Base-by-base conservation (phyloP, 1,140 invertebrate genomes). In the Drosophila burlai region DNA sequence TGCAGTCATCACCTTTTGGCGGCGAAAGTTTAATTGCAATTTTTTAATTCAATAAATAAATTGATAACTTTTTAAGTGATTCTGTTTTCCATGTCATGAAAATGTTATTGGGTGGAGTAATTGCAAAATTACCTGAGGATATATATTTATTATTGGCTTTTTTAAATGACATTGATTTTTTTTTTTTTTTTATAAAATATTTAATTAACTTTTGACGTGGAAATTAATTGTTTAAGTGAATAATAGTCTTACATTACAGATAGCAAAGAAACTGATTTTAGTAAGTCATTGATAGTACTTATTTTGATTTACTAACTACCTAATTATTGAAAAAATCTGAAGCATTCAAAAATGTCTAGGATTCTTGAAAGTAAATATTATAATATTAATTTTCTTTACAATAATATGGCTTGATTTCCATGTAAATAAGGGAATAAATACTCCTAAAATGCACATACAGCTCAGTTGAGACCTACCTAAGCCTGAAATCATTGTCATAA, bases 11-110 rank as follows among this genome's bases (percentile, higher is more conserved):
- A 31, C 54, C 50, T 61, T 59, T 73, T 61, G 45, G 45, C 31
- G 11, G 29, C 11, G 29, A 61, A 71, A 50, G 38, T 73, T 59
- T 38, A 72, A 73, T 49, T 61, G 31, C 49, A 49, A 49, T 72
- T 69, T 49, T 50, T 38, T 49, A 47, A 71, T 38, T 50, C 54
- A 49, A 58, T 73, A 50, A 36, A 42, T 24, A 18, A 72, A 59
- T 49, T 47, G 65, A 69, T 69, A 57, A 58, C 52, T 71, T 47
- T 72, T 72, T 49, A 69, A 69, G 15, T 26, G 52, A 36, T 59
- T 58, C 21, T 21, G 43, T 42, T 49, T 55, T 55, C 24, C 21
- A 16, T 40, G 21, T 16, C n/a, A 7, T 38, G 31, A 36, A 36
- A 49, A 10, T 57, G 1, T 21, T 38, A 16, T 29, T 58, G 16